A percentile compares a stretch with the other conserved stretches of the same genome.
These are phyloP conservation scores for Leucania comma DNA, from an alignment of 2,888 invertebrate species.

Conservation along the genomic window DNA sequence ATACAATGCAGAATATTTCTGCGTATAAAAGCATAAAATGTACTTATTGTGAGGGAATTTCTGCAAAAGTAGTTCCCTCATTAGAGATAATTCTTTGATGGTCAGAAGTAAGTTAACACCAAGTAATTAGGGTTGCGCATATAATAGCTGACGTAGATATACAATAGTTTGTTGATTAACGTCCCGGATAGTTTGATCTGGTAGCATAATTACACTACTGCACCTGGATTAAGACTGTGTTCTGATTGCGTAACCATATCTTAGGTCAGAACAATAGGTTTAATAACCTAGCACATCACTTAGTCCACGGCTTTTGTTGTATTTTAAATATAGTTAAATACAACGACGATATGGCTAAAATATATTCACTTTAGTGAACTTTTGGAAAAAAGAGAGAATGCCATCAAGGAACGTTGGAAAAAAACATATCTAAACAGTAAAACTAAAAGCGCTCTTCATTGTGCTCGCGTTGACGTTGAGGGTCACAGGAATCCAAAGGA, in stretches of 20 bases:
- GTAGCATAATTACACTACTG: constrained; percentile 41
- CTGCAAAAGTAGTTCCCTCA: constrained; percentile 20
- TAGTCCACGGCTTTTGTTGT: neutral
- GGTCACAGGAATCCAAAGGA: too few species aligned
- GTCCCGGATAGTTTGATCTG: constrained; percentile 39
- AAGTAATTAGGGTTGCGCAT: constrained; percentile 14
- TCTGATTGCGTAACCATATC: constrained; percentile 17
- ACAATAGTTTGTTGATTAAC: constrained; percentile 39
- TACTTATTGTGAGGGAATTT: constrained; percentile 33
- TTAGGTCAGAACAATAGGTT: constrained; percentile 1
- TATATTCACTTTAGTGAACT: too few species aligned
- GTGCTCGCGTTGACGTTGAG: too few species aligned
- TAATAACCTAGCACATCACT: neutral
- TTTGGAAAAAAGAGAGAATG: too few species aligned
- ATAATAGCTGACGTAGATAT: neutral
- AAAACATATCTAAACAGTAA: too few species aligned
- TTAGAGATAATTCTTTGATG: constrained; percentile 48
- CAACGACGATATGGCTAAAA: too few species aligned
- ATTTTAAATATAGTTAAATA: neutral
- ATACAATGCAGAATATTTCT: constrained; percentile 44
- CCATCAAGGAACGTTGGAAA: neutral
- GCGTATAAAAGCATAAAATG: constrained; percentile 50
- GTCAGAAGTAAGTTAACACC: constrained; percentile 30
- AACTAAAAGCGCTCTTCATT: too few species aligned
- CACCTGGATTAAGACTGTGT: constrained; percentile 15